Base-by-base conservation (phyloP, 2,888 invertebrate species). In the Fissipunctia ypsillon region DNA sequence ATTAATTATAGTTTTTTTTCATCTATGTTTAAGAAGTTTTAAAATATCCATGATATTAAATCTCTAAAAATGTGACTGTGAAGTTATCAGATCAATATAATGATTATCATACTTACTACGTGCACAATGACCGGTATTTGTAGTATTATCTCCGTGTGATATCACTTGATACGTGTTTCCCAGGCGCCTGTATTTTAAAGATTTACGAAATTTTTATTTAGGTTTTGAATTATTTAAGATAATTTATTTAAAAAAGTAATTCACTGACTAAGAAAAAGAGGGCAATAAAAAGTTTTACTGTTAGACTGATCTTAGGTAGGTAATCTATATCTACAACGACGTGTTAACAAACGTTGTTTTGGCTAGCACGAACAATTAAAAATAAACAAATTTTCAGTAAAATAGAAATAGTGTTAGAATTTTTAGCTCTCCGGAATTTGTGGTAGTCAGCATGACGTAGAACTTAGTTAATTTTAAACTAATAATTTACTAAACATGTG, bases 391-490 rank as follows among this genome's bases (percentile, higher is more conserved):
- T 79, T 81, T 69, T 84, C 57, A 50, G 54, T 71, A 56, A 73
- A 82, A 75, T 81, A 76, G 56, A 84, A 81, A 78, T 74, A 73
- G 70, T 84, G 70, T 63, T 60, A 64, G 68, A 66, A 68, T 45
- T 84, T 45, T 71, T 70, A 59, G 66, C 57, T 80, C 69, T 61
- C 64, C 64, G 71, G 74, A 75, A 73, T 73, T 77, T 80, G 61
- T 63, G 50, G 31, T 77, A 82, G 71, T 77, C 74, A 54, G 69
- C 43, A 54, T 84, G 83, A 84, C 85, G 83, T 82, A 22, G 72
- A 57, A 54, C 54, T 79, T 54, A 69, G 76, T 75, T 86, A 76
- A 86, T 77, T 79, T 82, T 57, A 70, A 80, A 80, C 70, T 56
- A 65, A 68, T 57, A 75, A 84, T 75, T 81, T 70, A 81, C 64